Percentiles rank a stretch among this genome's conserved stretches.
Evolutionary conservation across 2,888 invertebrate genomes (phyloP).

Genomic region (Laspeyria flexula): DNA sequence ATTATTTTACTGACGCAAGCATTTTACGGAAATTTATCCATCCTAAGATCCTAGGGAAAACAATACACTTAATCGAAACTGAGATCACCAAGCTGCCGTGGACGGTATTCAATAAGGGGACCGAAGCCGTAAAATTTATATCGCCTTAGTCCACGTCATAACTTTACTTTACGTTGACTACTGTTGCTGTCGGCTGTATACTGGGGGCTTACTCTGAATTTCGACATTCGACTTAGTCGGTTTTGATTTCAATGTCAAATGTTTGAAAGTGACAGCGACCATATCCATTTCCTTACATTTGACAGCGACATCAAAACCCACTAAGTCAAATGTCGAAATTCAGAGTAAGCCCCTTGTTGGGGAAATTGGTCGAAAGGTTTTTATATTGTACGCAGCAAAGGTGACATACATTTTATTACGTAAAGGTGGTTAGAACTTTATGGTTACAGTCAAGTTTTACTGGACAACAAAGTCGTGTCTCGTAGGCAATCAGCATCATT

Average conservation of each 20-base stretch:
- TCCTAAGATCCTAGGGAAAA: constrained; percentile 14
- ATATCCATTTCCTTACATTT: no score
- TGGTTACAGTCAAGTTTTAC: not conserved
- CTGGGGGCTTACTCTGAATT: no score
- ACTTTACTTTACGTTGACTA: constrained; percentile 6
- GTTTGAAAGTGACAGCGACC: no score
- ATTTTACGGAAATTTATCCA: not conserved
- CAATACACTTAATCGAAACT: constrained; percentile 35
- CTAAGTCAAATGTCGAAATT: no score
- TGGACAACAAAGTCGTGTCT: not conserved
- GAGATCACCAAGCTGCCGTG: constrained; percentile 10
- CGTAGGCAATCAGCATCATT: no score
- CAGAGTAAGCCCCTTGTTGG: no score
- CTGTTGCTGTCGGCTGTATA: not conserved
- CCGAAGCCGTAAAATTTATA: constrained; percentile 43
- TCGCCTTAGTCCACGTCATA: constrained; percentile 34
- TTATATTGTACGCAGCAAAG: no score
- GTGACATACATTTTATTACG: constrained; percentile 1
- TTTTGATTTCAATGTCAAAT: no score
- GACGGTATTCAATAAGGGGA: constrained; percentile 11
- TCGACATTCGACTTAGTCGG: no score
- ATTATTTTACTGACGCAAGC: not conserved
- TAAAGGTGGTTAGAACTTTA: not conserved
- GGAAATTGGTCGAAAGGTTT: constrained; percentile 1
- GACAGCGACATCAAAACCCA: no score